Conservation (phyloP, 2,797 vertebrate genomes). For the Pangasius djambal region DNA sequence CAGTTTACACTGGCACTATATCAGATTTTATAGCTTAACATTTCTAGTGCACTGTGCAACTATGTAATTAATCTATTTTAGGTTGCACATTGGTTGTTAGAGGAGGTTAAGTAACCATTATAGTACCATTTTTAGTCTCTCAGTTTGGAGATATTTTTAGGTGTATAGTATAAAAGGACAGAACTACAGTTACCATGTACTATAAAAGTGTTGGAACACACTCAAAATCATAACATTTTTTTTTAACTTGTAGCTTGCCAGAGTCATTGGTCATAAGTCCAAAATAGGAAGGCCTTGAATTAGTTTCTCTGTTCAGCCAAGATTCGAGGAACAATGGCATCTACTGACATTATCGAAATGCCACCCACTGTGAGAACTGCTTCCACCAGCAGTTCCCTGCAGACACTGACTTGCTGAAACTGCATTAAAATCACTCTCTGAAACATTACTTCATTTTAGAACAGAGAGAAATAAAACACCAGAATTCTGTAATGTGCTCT, state of each 20-base stretch:
- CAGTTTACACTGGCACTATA: background rate
- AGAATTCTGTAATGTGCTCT: slow-evolving; percentile 46
- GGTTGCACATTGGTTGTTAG: background rate
- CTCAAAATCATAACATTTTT: background rate
- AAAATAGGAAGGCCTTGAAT: slow-evolving; percentile 31
- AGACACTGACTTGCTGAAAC: slow-evolving; percentile 47
- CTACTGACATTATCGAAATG: slow-evolving; percentile 58
- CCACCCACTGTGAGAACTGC: slow-evolving; percentile 52
- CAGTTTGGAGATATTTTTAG: background rate
- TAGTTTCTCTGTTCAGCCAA: slow-evolving; percentile 19
- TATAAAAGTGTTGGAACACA: background rate
- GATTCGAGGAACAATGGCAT: slow-evolving; percentile 34
- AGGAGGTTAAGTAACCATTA: background rate
- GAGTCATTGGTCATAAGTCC: slow-evolving; percentile 2
- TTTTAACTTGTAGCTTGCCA: background rate
- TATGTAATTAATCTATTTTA: background rate
- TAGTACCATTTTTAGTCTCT: background rate
- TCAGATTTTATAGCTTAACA: background rate
- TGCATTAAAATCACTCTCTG: slow-evolving; percentile 51
- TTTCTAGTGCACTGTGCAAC: background rate
- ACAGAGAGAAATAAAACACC: slow-evolving; percentile 56
- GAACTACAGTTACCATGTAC: background rate
- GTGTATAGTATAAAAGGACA: background rate
- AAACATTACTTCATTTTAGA: slow-evolving; percentile 57
- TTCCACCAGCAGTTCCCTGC: slow-evolving; percentile 49